Conservation (phyloP, 2,888 invertebrate genomes). For the Pristionchus mayeri region DNA sequence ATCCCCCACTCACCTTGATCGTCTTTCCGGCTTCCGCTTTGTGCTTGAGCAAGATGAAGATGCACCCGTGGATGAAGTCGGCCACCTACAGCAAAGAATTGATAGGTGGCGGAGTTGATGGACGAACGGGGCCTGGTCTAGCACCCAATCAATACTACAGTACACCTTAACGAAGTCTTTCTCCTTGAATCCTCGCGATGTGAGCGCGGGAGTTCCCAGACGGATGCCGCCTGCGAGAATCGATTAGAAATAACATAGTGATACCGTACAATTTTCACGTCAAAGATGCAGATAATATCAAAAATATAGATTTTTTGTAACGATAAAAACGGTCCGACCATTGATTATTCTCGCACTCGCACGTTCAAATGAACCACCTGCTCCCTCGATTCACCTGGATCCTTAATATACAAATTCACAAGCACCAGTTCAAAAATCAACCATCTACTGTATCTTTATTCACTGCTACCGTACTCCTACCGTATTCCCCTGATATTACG, state of each 20-base stretch:
- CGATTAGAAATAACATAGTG: too few species aligned
- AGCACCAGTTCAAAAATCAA: too few species aligned
- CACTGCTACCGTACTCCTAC: background rate
- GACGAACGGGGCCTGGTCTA: background rate
- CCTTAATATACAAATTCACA: too few species aligned
- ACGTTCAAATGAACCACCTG: too few species aligned
- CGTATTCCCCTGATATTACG: too few species aligned
- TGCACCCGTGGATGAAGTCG: slow-evolving; percentile 86
- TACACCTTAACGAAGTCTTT: slow-evolving; percentile 85
- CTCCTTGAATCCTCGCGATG: slow-evolving; percentile 91
- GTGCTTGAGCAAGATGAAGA: slow-evolving; percentile 74
- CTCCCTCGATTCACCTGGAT: too few species aligned
- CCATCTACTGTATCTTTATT: too few species aligned
- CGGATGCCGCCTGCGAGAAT: slow-evolving; percentile 26
- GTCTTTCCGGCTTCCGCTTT: slow-evolving; percentile 72
- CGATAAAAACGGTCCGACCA: too few species aligned
- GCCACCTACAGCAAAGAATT: slow-evolving; percentile 81
- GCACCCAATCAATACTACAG: background rate
- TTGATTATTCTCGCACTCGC: too few species aligned
- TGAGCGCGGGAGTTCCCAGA: slow-evolving; percentile 87
- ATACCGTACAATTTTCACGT: too few species aligned
- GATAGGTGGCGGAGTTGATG: background rate
- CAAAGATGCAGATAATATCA: too few species aligned
- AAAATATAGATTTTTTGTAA: too few species aligned
- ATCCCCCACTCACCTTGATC: slow-evolving; percentile 66